Evolutionary conservation across 2,888 invertebrate species (phyloP).

Genomic region (Pogonocherus hispidulus): DNA sequence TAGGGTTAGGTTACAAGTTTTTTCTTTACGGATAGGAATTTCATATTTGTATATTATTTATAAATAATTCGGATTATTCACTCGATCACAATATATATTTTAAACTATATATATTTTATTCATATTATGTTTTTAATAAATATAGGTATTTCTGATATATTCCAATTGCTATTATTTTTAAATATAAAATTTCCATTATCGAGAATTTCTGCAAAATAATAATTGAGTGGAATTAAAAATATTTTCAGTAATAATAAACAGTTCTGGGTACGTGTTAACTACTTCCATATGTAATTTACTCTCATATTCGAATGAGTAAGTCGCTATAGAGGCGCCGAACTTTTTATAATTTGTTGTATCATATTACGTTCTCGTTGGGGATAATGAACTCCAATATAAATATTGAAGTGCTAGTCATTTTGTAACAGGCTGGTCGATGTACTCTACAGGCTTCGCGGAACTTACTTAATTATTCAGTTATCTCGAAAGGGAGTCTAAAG

Average conservation of each 20-base stretch:
- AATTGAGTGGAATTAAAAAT: background rate
- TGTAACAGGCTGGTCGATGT: no score
- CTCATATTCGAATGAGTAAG: conserved; percentile 6
- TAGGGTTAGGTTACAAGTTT: no score
- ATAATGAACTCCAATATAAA: background rate
- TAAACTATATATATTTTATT: background rate
- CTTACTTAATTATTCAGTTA: no score
- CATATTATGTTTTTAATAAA: background rate
- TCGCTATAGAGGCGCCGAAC: conserved; percentile 8
- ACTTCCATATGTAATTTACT: background rate
- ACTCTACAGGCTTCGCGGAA: no score
- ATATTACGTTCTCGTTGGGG: conserved; percentile 3
- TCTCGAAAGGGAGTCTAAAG: no score
- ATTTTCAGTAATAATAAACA: background rate
- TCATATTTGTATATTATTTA: no score
- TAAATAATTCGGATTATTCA: background rate
- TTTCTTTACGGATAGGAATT: no score
- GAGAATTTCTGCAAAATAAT: background rate
- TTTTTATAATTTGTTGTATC: conserved; percentile 1
- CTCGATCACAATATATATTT: background rate
- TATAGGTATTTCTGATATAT: background rate
- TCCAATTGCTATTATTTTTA: background rate
- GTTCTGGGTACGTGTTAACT: background rate
- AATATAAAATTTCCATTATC: background rate
- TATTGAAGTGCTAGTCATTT: no score